A percentile compares a stretch with the other conserved stretches of the same genome.
phyloP scores from a whole-genome alignment of 1,140 invertebrate genomes.

The Homalodisca vitripennis region DNA sequence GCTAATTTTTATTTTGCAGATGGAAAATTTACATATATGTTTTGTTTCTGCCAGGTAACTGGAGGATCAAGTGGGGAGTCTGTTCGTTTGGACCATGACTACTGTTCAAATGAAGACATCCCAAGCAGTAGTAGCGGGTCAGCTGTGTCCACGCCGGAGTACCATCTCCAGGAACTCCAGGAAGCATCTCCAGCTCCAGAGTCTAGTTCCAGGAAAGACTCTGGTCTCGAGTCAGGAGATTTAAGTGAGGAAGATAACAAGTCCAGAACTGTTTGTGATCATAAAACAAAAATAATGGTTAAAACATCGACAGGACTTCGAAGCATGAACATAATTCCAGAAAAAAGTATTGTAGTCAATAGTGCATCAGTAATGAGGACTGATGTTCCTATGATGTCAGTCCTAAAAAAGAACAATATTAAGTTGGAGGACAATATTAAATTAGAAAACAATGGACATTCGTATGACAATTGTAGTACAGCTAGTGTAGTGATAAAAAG shows the following conservation, averaged over 20 bases:
- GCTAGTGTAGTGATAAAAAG: neutral
- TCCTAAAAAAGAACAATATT: slow-evolving; percentile 43
- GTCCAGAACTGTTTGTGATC: too few relatives aligned
- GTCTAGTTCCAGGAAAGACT: slow-evolving; percentile 48
- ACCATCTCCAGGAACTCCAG: too few relatives aligned
- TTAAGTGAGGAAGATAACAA: slow-evolving; percentile 47
- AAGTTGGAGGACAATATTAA: neutral
- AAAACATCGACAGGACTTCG: slow-evolving; percentile 31
- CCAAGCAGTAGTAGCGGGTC: too few relatives aligned
- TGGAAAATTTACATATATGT: too few relatives aligned
- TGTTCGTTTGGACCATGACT: slow-evolving; percentile 55
- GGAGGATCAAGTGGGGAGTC: slow-evolving; percentile 38
- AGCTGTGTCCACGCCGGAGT: slow-evolving; percentile 10
- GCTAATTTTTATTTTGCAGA: too few relatives aligned
- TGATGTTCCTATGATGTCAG: slow-evolving; percentile 47
- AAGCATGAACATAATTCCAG: slow-evolving; percentile 7
- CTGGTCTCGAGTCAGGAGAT: slow-evolving; percentile 49
- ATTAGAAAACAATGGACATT: neutral
- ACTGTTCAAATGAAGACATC: slow-evolving; percentile 49
- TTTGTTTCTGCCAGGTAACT: slow-evolving; percentile 23
- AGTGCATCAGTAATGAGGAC: slow-evolving; percentile 27
- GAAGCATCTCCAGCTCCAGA: slow-evolving; percentile 35
- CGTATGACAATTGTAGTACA: neutral
- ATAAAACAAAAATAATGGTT: slow-evolving; percentile 41
- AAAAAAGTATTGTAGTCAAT: neutral